phyloP scores from a whole-genome alignment of 2,888 invertebrate genomes.

The Ceriagrion tenellum region DNA sequence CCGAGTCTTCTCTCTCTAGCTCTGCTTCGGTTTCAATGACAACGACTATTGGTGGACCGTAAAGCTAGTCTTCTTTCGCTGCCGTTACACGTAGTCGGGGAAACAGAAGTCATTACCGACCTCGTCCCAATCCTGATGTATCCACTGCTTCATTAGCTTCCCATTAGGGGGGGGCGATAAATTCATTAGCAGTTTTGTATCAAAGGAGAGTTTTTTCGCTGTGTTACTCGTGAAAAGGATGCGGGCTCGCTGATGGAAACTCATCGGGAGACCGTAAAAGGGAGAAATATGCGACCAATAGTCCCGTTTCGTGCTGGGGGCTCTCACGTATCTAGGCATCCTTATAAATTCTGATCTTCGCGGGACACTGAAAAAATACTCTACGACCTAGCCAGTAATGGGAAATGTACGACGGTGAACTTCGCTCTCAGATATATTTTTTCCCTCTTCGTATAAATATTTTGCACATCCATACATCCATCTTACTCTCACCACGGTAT shows the following conservation, averaged over 20 bases:
- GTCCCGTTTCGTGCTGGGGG: background rate
- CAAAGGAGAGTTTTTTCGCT: background rate
- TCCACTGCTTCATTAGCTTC: background rate
- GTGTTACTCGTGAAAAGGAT: background rate
- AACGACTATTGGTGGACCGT: background rate
- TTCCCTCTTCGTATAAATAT: too few relatives aligned
- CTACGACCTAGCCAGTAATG: background rate
- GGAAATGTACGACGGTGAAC: background rate
- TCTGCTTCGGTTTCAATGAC: background rate
- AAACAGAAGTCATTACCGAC: background rate
- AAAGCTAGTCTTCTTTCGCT: background rate
- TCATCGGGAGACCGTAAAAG: background rate
- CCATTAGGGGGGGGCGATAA: background rate
- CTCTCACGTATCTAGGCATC: background rate
- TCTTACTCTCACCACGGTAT: too few relatives aligned
- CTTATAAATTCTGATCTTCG: background rate
- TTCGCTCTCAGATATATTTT: background rate
- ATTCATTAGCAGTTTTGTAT: background rate
- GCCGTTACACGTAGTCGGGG: background rate
- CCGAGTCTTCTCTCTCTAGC: background rate
- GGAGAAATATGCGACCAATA: background rate
- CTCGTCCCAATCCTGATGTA: background rate
- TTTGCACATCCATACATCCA: too few relatives aligned
- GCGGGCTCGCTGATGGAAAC: background rate
- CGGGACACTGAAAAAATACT: background rate